Evolutionary conservation across 2,888 invertebrate species (phyloP).

Genomic region (Elegia similella): DNA sequence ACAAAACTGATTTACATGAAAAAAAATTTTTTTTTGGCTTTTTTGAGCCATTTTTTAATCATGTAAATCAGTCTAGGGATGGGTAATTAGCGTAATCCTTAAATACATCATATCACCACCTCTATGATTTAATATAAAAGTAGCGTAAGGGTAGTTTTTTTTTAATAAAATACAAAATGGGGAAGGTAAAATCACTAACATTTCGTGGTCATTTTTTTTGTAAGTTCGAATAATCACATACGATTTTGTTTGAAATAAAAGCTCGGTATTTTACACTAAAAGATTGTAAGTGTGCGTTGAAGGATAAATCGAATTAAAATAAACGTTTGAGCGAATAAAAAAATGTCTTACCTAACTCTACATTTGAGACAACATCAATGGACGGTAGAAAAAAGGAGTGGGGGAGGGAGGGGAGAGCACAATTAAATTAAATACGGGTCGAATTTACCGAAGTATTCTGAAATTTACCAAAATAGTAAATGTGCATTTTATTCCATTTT

Average conservation of each 20-base stretch:
- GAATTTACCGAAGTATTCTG: not conserved
- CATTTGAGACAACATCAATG: constrained; percentile 65
- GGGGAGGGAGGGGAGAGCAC: constrained; percentile 15
- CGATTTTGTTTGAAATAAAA: constrained; percentile 45
- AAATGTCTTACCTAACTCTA: constrained; percentile 45
- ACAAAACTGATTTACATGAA: constrained; percentile 17
- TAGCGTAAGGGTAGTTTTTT: constrained; percentile 44
- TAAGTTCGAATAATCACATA: constrained; percentile 63
- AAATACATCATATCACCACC: constrained; percentile 50
- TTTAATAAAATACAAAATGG: constrained; percentile 51
- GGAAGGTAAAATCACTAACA: constrained; percentile 66
- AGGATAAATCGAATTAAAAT: constrained; percentile 16
- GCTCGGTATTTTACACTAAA: constrained; percentile 40
- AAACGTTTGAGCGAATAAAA: constrained; percentile 28
- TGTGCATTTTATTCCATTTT: not conserved
- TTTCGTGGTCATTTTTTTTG: constrained; percentile 54
- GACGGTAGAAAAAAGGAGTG: constrained; percentile 68
- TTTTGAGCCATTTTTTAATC: not conserved
- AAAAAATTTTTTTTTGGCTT: not conserved
- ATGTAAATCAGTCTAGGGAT: constrained; percentile 17
- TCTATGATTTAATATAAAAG: constrained; percentile 48
- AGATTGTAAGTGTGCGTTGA: constrained; percentile 41
- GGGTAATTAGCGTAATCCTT: constrained; percentile 38
- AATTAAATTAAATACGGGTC: not conserved
- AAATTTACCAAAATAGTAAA: not conserved